Evolutionary conservation across 2,113 vertebrate species (phyloP).

Genomic region (Suricata suricatta): DNA sequence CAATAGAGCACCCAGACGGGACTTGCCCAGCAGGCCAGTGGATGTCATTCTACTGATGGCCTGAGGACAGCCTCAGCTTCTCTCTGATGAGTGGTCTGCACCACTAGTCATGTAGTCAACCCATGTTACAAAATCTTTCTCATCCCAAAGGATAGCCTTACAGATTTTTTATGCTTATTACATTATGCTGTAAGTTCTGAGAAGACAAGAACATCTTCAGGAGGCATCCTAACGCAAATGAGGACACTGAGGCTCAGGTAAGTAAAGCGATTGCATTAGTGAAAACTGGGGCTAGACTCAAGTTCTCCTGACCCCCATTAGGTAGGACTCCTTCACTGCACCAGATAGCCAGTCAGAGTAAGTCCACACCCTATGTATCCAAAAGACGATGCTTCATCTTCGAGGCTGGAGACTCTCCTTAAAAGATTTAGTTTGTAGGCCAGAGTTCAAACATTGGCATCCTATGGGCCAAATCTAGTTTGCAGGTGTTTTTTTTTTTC

Average conservation of each 20-base stretch:
- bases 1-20: background rate
- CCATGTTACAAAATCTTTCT: background rate
- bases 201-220: background rate
- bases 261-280: background rate
- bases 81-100: background rate
- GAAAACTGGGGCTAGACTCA: background rate
- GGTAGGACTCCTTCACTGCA: background rate
- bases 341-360: rapidly evolving
- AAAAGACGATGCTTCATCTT: background rate
- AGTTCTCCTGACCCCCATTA: background rate
- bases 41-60: rapidly evolving
- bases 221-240: background rate
- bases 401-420: background rate
- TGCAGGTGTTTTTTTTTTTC: background rate
- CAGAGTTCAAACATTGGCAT: background rate
- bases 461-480: slow-evolving; percentile 2
- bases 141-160: background rate
- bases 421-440: background rate
- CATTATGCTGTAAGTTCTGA: background rate
- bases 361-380: background rate
- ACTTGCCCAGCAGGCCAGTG: background rate
- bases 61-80: background rate
- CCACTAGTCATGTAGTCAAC: no score
- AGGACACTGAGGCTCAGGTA: background rate
- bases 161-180: background rate